Evolutionary conservation across 2,888 invertebrate genomes (phyloP), one percentile per base, ranked within the genome.

Genomic region (Meloe dianella): DNA sequence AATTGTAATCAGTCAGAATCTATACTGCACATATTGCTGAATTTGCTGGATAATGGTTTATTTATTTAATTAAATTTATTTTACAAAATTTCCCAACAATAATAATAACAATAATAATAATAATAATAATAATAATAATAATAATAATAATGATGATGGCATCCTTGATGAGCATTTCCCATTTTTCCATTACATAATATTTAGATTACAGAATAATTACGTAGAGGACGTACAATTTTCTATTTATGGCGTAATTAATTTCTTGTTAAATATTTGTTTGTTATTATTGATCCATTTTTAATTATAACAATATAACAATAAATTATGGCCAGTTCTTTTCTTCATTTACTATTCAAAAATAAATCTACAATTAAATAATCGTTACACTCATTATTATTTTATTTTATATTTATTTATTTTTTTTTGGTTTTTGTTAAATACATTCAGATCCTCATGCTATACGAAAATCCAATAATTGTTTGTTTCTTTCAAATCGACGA

Each of bases 11-110:
- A 67, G 67, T 67, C 67, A 61, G 60, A 67, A 67, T 58, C 17
- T 64, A 51, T 61, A 64, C 65, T 62, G 67, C 61, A 17, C 22
- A 62, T 68, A 68, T 68, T 68, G 68, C 68, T 65, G 65, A 68
- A 63, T 59, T 57, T 61, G 61, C 27, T 61, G 54, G 24, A 24
- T 58, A 58, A 58, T 30, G 14, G 4, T 35, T 47, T 20, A 4
- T 20, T 20, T 47, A 8, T 30, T 30, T 30, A 8, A 30, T 30
- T 6, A 6, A n/a, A 41, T n/a, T n/a, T 41, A 41, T 8, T 41
- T n/a, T 17, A 41, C 41, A 41, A 41, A 9, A 9, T 47, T 20
- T 47, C 38, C n/a, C 38, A 41, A 47, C 47, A 47, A 47, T 20
- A 1, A 35, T 35, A 47, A 20, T 47, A n/a, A 38, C 17, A 41